A percentile compares a stretch with the other conserved stretches of the same genome.
phyloP scores from a whole-genome alignment of 2,888 invertebrate species.

The Lasius platythorax region DNA sequence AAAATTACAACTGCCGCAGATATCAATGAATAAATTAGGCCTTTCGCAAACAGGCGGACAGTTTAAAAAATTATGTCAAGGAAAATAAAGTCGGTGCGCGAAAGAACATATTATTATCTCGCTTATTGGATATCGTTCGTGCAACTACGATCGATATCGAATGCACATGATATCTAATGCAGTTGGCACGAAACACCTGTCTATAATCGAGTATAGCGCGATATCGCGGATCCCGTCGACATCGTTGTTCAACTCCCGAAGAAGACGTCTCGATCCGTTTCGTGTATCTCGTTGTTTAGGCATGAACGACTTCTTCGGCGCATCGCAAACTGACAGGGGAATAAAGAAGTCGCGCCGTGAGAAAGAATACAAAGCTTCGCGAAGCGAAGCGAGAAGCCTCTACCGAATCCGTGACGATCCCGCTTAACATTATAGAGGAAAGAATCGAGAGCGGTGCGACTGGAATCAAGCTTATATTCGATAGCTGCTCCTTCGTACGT shows the following conservation, averaged over 20 bases:
- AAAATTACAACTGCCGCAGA: not conserved
- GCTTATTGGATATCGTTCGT: not conserved
- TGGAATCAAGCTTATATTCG: conserved; percentile 69
- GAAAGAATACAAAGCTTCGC: conserved; percentile 67
- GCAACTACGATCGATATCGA: conserved; percentile 6
- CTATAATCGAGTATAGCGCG: not conserved
- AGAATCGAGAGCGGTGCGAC: conserved; percentile 66
- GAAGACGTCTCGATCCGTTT: conserved; percentile 29
- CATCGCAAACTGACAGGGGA: conserved; percentile 3
- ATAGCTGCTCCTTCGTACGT: conserved; percentile 47
- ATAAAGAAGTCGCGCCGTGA: conserved; percentile 41
- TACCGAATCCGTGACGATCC: conserved; percentile 68
- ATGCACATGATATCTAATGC: not conserved
- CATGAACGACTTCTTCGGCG: not conserved
- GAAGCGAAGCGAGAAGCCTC: conserved; percentile 55
- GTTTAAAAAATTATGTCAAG: conserved; percentile 37
- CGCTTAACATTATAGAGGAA: conserved; percentile 66
- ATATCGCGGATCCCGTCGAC: not conserved
- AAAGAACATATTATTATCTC: conserved; percentile 26
- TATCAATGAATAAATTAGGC: conserved; percentile 38
- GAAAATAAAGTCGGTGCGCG: conserved; percentile 10
- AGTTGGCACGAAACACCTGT: not conserved
- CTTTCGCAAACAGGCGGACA: conserved; percentile 26
- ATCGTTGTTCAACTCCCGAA: not conserved
- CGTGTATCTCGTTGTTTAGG: not conserved